Conservation (phyloP, 2,113 vertebrate species). For the Scolopax mira region DNA sequence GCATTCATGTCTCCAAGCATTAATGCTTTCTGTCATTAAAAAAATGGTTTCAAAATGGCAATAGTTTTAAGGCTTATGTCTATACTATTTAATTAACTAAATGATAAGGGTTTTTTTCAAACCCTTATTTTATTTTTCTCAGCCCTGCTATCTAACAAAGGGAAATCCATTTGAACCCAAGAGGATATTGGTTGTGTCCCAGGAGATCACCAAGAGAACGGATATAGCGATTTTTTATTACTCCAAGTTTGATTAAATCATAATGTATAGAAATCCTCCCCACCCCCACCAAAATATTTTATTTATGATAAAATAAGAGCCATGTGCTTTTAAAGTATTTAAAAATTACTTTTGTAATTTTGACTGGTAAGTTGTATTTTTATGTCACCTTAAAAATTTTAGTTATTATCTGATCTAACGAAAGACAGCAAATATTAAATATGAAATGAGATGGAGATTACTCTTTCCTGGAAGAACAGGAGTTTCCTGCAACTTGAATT, state of each 20-base stretch:
- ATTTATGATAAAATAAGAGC: constrained; percentile 10
- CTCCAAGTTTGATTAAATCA: constrained; percentile 14
- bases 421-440: not conserved
- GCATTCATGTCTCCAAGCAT: not conserved
- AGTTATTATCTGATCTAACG: not conserved
- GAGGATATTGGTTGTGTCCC: constrained; percentile 33
- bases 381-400: not conserved
- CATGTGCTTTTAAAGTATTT: not conserved
- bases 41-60: constrained; percentile 6
- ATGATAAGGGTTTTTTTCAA: not conserved
- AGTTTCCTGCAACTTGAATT: not conserved
- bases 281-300: not conserved
- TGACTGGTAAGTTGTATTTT: not conserved
- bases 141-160: too few relatives aligned
- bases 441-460: not conserved
- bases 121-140: too few relatives aligned
- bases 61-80: not conserved
- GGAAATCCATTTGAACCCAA: constrained; percentile 24
- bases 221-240: constrained; percentile 1
- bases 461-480: not conserved
- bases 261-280: not conserved
- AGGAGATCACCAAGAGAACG: not conserved
- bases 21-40: not conserved
- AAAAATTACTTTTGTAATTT: not conserved
- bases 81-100: constrained; percentile 8